Base-by-base conservation (phyloP, 2,113 vertebrate species). In the Anthoscopus minutus region DNA sequence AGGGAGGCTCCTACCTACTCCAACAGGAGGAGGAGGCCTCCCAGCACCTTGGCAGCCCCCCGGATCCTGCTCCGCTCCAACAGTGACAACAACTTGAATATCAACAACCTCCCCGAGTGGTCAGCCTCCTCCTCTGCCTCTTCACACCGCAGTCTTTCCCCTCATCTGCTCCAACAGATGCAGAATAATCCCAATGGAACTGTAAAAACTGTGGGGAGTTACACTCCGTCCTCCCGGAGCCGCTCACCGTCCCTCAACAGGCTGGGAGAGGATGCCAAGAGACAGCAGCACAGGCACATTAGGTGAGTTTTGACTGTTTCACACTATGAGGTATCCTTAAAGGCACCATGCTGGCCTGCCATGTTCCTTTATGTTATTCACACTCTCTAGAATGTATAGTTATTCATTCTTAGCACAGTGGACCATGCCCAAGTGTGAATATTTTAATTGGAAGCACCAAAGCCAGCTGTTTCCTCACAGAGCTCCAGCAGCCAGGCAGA, bases 1-100 rank as follows among this genome's bases (percentile, higher is more conserved):
- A 98, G 98, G 42, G 99, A 99, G 98, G 98, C 98, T 94, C 99
- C 99, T 47, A 98, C 98, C 22, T 99, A 99, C 96, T 99, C 99
- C 72, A 99, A 98, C 72, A 98, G 98, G 91, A 98, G 98, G 69
- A 98, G 98, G 97, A 98, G 98, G 86, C 98, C 98, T 31, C 98
- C 98, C 23, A 98, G 94, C 97, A 98, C 98, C 38, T 96, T 99
- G 65, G 97, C 98, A 25, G 98, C 99, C 21, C 99, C 99, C 25
- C 98, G 99, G 84, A 98, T 99, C 93, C 97, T 99, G 86, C 98
- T 99, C 67, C 99, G 99, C 64, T 99, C 99, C 96, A 99, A 99
- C 98, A 99, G 99, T 2, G 99, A 99, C 97, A 99, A 99, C 98
- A 99, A 99, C 95, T 98, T 99, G 65, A 97, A 98, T 87, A 86